phyloP scores from a whole-genome alignment of 2,797 vertebrate genomes.

The Knipowitschia caucasica region DNA sequence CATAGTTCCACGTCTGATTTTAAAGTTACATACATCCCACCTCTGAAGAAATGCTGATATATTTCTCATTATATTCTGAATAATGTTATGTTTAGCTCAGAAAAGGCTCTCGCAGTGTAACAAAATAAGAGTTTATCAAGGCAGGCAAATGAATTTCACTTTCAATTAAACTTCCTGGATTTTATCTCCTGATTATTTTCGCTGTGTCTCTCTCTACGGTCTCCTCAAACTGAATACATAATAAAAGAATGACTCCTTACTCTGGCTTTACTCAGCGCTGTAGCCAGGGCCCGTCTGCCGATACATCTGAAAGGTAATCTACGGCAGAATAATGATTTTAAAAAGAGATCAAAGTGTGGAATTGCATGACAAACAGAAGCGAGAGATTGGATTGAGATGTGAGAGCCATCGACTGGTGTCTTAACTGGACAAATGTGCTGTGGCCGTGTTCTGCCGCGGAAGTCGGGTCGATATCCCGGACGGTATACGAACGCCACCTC shows the following conservation, averaged over 20 bases:
- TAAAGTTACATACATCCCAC: too few species aligned
- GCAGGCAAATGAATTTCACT: background rate
- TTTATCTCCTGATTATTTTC: slow-evolving; percentile 2
- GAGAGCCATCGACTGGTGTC: slow-evolving; percentile 43
- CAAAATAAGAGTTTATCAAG: background rate
- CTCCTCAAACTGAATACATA: slow-evolving; percentile 3
- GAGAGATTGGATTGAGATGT: slow-evolving; percentile 51
- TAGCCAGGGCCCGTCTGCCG: slow-evolving; percentile 24
- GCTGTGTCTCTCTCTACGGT: background rate
- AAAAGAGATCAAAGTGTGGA: slow-evolving; percentile 30
- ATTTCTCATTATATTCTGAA: background rate
- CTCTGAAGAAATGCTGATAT: background rate
- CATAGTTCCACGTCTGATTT: too few species aligned
- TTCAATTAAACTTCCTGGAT: slow-evolving; percentile 4
- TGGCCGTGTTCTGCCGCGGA: slow-evolving; percentile 25
- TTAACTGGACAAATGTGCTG: slow-evolving; percentile 42
- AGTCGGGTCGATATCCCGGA: slow-evolving; percentile 34
- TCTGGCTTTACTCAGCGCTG: slow-evolving; percentile 1
- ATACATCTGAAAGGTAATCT: slow-evolving; percentile 19
- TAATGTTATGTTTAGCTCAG: background rate
- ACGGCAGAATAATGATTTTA: slow-evolving; percentile 20
- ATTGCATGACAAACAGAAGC: slow-evolving; percentile 41
- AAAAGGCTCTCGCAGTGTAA: background rate
- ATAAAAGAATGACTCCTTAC: background rate
- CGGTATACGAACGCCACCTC: too few species aligned